A percentile compares a stretch with the other conserved stretches of the same genome.
phyloP scores from a whole-genome alignment of 2,113 vertebrate genomes.

The Clinocottus analis region DNA sequence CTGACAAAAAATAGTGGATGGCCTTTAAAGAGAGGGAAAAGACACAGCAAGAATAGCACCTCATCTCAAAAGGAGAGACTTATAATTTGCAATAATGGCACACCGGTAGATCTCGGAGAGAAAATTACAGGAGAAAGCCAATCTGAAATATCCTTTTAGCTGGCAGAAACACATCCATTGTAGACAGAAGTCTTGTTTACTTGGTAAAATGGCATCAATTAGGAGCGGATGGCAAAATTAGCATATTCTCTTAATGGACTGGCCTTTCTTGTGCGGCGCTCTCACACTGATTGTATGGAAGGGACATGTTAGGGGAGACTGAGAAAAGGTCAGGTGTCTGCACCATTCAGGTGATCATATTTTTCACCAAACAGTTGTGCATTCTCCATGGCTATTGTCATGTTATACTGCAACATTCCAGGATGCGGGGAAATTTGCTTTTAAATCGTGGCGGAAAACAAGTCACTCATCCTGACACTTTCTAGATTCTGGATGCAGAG shows the following conservation, averaged over 20 bases:
- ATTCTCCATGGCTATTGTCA: conserved; percentile 83
- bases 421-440: conserved; percentile 46
- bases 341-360: conserved; percentile 85
- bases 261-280: conserved; percentile 84
- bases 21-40: conserved; percentile 76
- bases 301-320: conserved; percentile 86
- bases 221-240: conserved; percentile 87
- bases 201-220: conserved; percentile 90
- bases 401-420: conserved; percentile 77
- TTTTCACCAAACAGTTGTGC: conserved; percentile 86
- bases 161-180: conserved; percentile 84
- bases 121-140: conserved; percentile 87
- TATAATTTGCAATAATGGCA: conserved; percentile 94
- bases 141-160: conserved; percentile 86
- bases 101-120: conserved; percentile 85
- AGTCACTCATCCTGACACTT: conserved; percentile 66
- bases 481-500: conserved; percentile 6
- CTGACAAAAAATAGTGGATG: conserved; percentile 80
- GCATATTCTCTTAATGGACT: conserved; percentile 90
- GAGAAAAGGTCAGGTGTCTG: conserved; percentile 89
- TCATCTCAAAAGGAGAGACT: conserved; percentile 84
- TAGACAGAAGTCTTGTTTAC: conserved; percentile 87
- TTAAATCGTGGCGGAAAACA: conserved; percentile 63
- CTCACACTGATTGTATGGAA: conserved; percentile 83
- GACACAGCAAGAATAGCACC: conserved; percentile 84